Base-by-base conservation (phyloP, 2,888 invertebrate genomes). In the Prosapia bicincta region DNA sequence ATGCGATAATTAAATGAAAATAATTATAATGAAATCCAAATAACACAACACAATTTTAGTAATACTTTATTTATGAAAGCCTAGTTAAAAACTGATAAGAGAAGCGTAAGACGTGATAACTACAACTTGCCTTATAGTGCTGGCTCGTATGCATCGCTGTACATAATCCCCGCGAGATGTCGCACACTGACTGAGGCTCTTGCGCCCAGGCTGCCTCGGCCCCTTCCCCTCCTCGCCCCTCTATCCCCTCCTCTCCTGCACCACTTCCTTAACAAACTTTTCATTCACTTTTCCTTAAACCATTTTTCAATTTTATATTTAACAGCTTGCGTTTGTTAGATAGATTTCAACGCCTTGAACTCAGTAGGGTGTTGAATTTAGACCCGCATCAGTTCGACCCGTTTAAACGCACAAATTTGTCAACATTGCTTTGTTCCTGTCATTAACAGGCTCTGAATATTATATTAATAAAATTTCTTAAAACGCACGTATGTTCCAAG, bases 61-160 rank as follows among this genome's bases (percentile, higher is more conserved):
- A n/a, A n/a, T n/a, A n/a, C n/a, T n/a, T n/a, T n/a, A n/a, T n/a
- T n/a, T n/a, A n/a, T n/a, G n/a, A n/a, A n/a, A n/a, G n/a, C n/a
- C n/a, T n/a, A n/a, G n/a, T n/a, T n/a, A n/a, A n/a, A 30, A 30
- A 30, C 6, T 38, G 38, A 38, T 15, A 38, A 38, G 38, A 3
- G 15, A 15, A 15, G 6, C 15, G 20, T 20, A 20, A 20, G 20
- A 54, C 54, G 54, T 20, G 20, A 13, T 38, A 28, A 38, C 5
- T 38, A 38, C 2, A 70, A 71, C 71, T 71, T 71, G 71, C 71
- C 71, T 71, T 71, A 25, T 65, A 66, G 23, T 66, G 71, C 65
- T 71, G 65, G 26, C 65, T 71, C 26, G 71, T 54, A 54, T 54
- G 54, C 66, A 26, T 25, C 24, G 66, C 66, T 30, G 65, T 24